Percentiles rank a stretch among this genome's conserved stretches.
phyloP scores from a whole-genome alignment of 2,113 vertebrate species.

The Chaetodon auriga region DNA sequence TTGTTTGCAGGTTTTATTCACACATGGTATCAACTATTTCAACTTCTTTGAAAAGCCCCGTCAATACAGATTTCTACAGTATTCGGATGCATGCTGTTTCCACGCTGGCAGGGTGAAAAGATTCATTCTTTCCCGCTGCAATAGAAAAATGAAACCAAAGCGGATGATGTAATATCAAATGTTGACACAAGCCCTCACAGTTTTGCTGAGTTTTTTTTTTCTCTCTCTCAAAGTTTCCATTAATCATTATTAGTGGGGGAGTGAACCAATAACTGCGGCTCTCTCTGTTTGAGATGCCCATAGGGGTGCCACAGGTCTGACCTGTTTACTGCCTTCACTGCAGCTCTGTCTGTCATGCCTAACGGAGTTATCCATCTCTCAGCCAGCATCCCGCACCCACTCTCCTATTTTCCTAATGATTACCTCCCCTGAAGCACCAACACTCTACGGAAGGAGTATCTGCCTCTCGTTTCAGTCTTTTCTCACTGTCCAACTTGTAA shows the following conservation, averaged over 20 bases:
- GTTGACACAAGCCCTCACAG: constrained; percentile 24
- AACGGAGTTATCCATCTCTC: constrained; percentile 78
- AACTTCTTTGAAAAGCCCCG: neutral
- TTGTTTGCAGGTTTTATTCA: constrained; percentile 28
- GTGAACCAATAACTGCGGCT: constrained; percentile 55
- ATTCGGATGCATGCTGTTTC: constrained; percentile 18
- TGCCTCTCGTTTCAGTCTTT: constrained; percentile 12
- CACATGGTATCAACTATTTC: neutral
- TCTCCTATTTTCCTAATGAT: constrained; percentile 76
- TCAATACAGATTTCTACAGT: neutral
- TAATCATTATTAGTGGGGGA: constrained; percentile 63
- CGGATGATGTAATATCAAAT: constrained; percentile 37
- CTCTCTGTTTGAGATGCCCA: constrained; percentile 56
- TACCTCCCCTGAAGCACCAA: constrained; percentile 70
- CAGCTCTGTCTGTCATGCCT: constrained; percentile 71
- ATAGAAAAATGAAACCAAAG: constrained; percentile 34
- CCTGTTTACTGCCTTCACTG: constrained; percentile 74
- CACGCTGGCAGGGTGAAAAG: neutral
- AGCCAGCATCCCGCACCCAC: constrained; percentile 68
- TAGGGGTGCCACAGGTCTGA: constrained; percentile 67
- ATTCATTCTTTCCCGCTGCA: neutral
- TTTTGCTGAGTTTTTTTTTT: constrained; percentile 16
- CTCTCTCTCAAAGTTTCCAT: constrained; percentile 46
- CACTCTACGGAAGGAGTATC: constrained; percentile 52
- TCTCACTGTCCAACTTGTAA: constrained; percentile 32